Conservation (phyloP, 2,113 vertebrate species). For the Catharus minimus region DNA sequence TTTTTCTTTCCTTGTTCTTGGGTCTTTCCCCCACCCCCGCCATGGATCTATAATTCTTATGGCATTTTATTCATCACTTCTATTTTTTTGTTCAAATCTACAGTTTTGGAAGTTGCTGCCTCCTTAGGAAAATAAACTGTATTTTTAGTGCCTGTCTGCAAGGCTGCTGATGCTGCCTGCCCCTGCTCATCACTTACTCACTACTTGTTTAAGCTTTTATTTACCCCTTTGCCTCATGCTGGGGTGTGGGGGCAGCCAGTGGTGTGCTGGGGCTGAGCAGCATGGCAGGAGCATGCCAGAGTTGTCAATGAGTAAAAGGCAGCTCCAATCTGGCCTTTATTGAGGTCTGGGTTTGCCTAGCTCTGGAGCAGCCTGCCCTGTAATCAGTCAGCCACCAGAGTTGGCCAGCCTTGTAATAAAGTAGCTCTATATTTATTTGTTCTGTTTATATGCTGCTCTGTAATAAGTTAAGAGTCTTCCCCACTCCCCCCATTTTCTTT, state of each 20-base stretch:
- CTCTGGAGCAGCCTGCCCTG: slow-evolving; percentile 73
- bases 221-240: not conserved
- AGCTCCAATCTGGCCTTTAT: slow-evolving; percentile 76
- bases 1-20: slow-evolving; percentile 60
- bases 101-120: slow-evolving; percentile 43
- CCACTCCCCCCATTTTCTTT: slow-evolving; percentile 58
- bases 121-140: slow-evolving; percentile 58
- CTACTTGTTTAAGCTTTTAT: slow-evolving; percentile 43
- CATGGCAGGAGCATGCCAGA: not conserved
- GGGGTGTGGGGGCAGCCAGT: not conserved
- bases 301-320: slow-evolving; percentile 61
- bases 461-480: slow-evolving; percentile 77
- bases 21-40: slow-evolving; percentile 46
- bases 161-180: not conserved
- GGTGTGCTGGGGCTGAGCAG: not conserved
- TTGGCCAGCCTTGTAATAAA: slow-evolving; percentile 82
- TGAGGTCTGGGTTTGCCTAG: slow-evolving; percentile 74
- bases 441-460: slow-evolving; percentile 78
- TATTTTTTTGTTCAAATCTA: not conserved
- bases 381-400: slow-evolving; percentile 80
- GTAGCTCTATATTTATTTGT: slow-evolving; percentile 84
- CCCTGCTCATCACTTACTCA: slow-evolving; percentile 35
- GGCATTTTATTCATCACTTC: not conserved
- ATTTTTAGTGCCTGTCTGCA: slow-evolving; percentile 58
- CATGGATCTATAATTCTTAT: slow-evolving; percentile 39